Evolutionary conservation across 2,113 vertebrate genomes (phyloP).

Genomic region (Porphyrio hochstetteri): DNA sequence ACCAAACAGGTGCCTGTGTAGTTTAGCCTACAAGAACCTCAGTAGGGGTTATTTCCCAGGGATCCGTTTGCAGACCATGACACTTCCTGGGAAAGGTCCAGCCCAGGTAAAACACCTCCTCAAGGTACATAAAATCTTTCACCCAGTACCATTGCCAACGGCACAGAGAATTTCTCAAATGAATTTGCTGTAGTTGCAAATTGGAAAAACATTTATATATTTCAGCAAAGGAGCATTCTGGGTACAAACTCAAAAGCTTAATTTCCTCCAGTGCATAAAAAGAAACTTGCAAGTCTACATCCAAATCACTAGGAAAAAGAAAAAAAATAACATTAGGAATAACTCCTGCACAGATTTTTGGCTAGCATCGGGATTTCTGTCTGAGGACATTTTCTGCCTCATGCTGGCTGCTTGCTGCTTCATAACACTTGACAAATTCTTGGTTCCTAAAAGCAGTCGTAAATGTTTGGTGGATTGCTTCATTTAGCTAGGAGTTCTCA

Average conservation of each 20-base stretch:
- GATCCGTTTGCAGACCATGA: neutral
- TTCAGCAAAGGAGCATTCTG: conserved; percentile 34
- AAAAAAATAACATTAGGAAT: neutral
- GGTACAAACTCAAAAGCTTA: conserved; percentile 42
- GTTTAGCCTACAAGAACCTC: neutral
- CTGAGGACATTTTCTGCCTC: conserved; percentile 57
- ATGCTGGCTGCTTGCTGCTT: conserved; percentile 56
- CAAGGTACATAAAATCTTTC: neutral
- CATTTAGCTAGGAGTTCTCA: conserved; percentile 61
- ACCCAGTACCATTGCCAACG: neutral
- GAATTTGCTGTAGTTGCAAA: conserved; percentile 3
- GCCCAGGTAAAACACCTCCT: neutral
- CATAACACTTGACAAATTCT: conserved; percentile 70
- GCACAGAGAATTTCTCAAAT: conserved; percentile 10
- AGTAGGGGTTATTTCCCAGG: neutral
- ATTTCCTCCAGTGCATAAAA: conserved; percentile 9
- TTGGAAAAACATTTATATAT: conserved; percentile 8
- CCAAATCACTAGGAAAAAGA: neutral
- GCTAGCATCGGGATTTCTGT: conserved; percentile 37
- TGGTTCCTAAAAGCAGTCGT: conserved; percentile 66
- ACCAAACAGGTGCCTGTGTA: neutral
- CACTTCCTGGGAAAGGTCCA: neutral
- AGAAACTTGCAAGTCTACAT: conserved; percentile 38
- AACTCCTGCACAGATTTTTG: conserved; percentile 64
- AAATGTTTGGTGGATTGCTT: conserved; percentile 68